These are phyloP conservation scores for Cassiopea andromeda DNA, from an alignment of 30 jellyfish, hydroid and myxozoan genomes.

Conservation along the genomic window DNA sequence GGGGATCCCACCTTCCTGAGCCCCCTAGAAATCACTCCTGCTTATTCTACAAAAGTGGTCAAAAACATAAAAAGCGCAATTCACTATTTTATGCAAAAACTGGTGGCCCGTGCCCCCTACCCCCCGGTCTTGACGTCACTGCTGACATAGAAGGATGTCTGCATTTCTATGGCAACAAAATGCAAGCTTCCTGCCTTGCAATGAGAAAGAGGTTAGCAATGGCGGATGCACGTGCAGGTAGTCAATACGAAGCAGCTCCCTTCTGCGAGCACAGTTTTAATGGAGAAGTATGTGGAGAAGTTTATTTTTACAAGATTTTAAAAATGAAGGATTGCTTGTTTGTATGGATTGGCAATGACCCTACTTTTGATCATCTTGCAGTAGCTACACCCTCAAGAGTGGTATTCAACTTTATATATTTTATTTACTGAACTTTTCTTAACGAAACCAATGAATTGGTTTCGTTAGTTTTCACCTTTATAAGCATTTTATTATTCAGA, in stretches of 20 bases:
- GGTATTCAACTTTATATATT: background rate
- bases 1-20: no score
- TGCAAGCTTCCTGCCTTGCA: background rate
- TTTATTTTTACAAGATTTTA: constrained; percentile 22
- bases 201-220: background rate
- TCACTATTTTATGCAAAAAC: no score
- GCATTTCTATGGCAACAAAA: no score
- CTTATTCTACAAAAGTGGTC: no score
- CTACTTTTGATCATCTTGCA: constrained; percentile 47
- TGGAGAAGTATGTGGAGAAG: constrained; percentile 9
- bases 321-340: constrained; percentile 59
- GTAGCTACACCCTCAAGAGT: constrained; percentile 49
- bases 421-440: background rate
- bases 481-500: no score
- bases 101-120: no score
- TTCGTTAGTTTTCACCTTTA: no score
- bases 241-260: background rate
- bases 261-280: constrained; percentile 47
- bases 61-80: no score
- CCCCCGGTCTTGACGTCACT: no score
- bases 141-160: no score
- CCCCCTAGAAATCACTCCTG: no score
- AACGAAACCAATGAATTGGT: no score
- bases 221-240: constrained; percentile 9
- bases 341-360: constrained; percentile 59